Conservation (phyloP, 2,888 invertebrate species). For the Cinara cedri region DNA sequence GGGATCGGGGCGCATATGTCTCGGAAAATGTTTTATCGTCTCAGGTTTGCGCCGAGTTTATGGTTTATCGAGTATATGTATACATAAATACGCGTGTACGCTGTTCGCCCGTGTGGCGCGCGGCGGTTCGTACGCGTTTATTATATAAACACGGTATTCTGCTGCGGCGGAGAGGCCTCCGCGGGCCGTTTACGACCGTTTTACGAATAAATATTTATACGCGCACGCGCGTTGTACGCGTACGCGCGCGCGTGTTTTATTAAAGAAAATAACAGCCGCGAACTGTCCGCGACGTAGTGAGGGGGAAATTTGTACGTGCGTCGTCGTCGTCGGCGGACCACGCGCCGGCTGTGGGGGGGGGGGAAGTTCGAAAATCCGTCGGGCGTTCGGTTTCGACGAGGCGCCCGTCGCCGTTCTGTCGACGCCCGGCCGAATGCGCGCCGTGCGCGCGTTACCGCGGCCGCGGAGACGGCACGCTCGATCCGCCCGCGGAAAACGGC, state of each 20-base stretch:
- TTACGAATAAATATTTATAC: constrained; percentile 18
- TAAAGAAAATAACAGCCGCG: constrained; percentile 25
- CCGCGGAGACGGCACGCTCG: too few species aligned
- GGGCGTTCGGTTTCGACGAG: too few species aligned
- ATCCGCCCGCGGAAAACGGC: too few species aligned
- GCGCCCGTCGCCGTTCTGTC: too few species aligned
- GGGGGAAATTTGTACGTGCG: too few species aligned
- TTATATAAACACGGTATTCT: constrained; percentile 3
- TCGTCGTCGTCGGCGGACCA: too few species aligned
- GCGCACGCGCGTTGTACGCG: neutral
- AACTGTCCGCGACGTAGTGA: too few species aligned
- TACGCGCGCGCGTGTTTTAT: neutral
- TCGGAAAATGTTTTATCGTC: constrained; percentile 47
- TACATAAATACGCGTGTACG: neutral
- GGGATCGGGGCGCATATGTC: constrained; percentile 21
- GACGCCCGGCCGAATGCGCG: too few species aligned
- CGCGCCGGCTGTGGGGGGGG: too few species aligned
- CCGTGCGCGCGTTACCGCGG: too few species aligned
- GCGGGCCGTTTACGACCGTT: constrained; percentile 25
- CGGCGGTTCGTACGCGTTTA: neutral
- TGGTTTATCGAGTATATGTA: constrained; percentile 36
- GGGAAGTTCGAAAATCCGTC: too few species aligned
- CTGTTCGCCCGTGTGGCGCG: too few species aligned
- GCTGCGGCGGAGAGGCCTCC: neutral
- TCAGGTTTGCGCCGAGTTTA: constrained; percentile 37